phyloP scores from a whole-genome alignment of 2,113 vertebrate genomes.

The Protobothrops mucrosquamatus region DNA sequence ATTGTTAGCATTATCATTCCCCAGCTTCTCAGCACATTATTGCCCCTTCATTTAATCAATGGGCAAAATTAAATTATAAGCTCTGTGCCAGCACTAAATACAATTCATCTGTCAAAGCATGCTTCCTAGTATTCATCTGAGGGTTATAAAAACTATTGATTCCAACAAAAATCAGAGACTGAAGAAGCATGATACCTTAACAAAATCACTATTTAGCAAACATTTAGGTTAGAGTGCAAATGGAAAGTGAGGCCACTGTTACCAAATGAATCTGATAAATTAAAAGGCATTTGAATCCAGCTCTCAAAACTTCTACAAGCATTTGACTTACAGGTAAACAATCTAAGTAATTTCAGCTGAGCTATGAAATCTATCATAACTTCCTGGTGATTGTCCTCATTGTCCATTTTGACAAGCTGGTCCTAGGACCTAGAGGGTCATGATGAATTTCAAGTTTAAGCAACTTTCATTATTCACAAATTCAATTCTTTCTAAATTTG shows the following conservation, averaged over 20 bases:
- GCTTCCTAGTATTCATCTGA: slow-evolving; percentile 2
- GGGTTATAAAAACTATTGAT: background rate
- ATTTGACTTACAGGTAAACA: background rate
- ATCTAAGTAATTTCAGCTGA: background rate
- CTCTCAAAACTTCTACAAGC: background rate
- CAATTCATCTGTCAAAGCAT: slow-evolving; percentile 12
- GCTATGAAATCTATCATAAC: slow-evolving; percentile 2
- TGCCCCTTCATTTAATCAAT: background rate
- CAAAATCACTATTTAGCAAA: slow-evolving; percentile 1
- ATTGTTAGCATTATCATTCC: background rate
- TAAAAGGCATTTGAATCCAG: background rate
- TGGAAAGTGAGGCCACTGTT: background rate
- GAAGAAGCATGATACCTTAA: background rate
- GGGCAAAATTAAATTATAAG: slow-evolving; percentile 11
- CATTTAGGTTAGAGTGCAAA: slow-evolving; percentile 18
- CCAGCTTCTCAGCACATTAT: background rate
- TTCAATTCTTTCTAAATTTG: background rate
- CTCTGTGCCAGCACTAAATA: background rate
- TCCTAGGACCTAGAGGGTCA: background rate
- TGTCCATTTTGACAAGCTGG: background rate
- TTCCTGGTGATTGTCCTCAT: background rate
- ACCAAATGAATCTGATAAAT: slow-evolving; percentile 21
- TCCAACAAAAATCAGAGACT: slow-evolving; percentile 4
- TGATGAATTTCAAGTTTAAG: slow-evolving; percentile 16
- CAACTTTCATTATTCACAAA: background rate